Base-by-base conservation (phyloP, 1,140 invertebrate species). In the Dryas iulia region DNA sequence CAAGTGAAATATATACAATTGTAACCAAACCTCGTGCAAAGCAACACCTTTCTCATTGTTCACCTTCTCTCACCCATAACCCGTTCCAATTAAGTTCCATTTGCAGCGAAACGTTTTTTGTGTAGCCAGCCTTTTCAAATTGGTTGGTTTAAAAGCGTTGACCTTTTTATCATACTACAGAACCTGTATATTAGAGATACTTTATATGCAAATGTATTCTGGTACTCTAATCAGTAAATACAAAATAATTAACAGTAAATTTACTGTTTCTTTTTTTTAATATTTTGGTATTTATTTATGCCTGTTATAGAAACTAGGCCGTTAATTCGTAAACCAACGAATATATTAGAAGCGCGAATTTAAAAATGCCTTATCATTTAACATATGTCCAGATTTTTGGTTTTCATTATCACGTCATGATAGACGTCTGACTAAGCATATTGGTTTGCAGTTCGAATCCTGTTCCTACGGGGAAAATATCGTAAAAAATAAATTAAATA, bases 111-210 rank as follows among this genome's bases (percentile, higher is more conserved):
- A 21, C 5, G 39, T 47, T 47, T 39, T 47, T 47, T 47, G 39
- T 47, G 2, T 18, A 21, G 14, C 14, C 18, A 18, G 31, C 21
- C 71, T 71, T 67, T 63, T 69, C 4, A 61, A 78, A 71, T 77
- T 57, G 21, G 57, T 58, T 35, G 73, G 66, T 26, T 81, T 68
- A 70, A 69, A 77, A 70, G 69, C 83, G 66, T 83, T 86, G 80
- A 86, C 78, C 82, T 79, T 69, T 73, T 62, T 47, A 47, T 47
- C 39, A 47, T 47, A 47, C 39, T 47, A 47, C 39, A 47, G 39
- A 47, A 47, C 35, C 23, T 47, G 23, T 61, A 64, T 23, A 56
- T 31, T 64, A 57, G 39, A 47, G 18, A 47, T 10, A 47, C 39
- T 47, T 47, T 21, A 21, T 47, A 47, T 47, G 39, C 39, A 47